Conservation (phyloP, 2,113 vertebrate genomes). For the Chionis minor region DNA sequence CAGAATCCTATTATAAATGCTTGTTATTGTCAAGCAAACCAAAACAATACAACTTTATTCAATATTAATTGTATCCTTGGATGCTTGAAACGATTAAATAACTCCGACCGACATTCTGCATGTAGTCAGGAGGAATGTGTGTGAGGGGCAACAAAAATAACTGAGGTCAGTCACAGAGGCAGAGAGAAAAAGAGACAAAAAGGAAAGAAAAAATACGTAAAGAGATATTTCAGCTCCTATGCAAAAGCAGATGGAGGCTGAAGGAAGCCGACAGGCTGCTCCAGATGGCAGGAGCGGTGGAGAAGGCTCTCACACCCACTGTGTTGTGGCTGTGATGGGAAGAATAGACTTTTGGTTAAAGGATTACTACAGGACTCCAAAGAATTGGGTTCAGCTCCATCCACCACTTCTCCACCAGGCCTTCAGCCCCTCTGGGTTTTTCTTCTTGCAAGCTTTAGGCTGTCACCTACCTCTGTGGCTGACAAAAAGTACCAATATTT, state of each 20-base stretch:
- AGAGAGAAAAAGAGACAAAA: neutral
- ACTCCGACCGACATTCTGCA: neutral
- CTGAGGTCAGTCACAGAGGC: neutral
- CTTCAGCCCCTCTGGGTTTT: neutral
- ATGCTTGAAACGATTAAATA: slow-evolving; percentile 11
- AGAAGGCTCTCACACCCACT: slow-evolving; percentile 48
- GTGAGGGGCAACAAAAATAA: neutral
- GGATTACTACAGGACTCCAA: neutral
- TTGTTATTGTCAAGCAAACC: slow-evolving; percentile 29
- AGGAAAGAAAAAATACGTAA: neutral
- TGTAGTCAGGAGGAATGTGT: neutral
- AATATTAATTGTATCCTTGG: slow-evolving; percentile 27
- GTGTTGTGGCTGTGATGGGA: slow-evolving; percentile 57
- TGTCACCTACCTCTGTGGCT: neutral
- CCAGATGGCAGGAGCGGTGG: slow-evolving; percentile 22
- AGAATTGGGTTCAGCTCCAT: neutral
- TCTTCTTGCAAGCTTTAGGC: neutral
- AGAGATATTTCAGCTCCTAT: neutral
- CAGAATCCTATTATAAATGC: slow-evolving; percentile 31
- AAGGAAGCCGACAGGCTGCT: slow-evolving; percentile 64
- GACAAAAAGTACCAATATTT: neutral
- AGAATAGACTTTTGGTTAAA: slow-evolving; percentile 22
- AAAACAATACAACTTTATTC: slow-evolving; percentile 51
- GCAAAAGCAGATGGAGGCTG: slow-evolving; percentile 61
- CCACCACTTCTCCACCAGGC: neutral